Conservation (phyloP, 2,113 vertebrate genomes). For the Pangasianodon gigas region DNA sequence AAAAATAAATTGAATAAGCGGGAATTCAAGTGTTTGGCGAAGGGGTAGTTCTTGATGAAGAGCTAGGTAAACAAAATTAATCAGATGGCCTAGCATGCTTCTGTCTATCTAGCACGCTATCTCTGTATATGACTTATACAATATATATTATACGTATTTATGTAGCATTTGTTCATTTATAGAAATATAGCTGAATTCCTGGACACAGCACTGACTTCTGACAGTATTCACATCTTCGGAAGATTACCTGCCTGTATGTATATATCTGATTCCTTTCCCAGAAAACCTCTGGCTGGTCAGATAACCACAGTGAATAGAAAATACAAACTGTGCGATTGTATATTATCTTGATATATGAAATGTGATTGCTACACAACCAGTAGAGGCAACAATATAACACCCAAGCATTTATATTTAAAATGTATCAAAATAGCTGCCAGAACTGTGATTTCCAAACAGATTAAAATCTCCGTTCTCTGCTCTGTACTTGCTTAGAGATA, state of each 20-base stretch:
- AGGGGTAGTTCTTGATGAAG: neutral
- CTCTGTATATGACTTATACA: neutral
- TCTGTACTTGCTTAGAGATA: neutral
- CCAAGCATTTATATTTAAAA: neutral
- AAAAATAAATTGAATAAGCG: neutral
- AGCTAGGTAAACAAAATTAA: neutral
- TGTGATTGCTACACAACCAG: neutral
- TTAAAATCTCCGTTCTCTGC: neutral
- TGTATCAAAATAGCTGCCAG: neutral
- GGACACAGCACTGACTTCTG: neutral
- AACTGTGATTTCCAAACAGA: neutral
- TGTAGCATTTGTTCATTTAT: neutral
- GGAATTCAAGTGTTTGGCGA: neutral
- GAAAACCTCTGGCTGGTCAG: neutral
- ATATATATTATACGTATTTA: neutral
- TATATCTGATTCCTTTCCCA: neutral
- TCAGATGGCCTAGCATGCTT: neutral
- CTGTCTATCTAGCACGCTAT: neutral
- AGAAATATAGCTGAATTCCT: neutral
- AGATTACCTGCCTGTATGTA: neutral
- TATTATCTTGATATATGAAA: neutral
- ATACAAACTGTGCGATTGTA: conserved; percentile 5
- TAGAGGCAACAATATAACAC: neutral
- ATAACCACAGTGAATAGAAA: neutral
- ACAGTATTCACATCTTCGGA: neutral